These are phyloP conservation scores for Champsocephalus esox DNA, from an alignment of 2,797 vertebrate species.

Conservation along the genomic window DNA sequence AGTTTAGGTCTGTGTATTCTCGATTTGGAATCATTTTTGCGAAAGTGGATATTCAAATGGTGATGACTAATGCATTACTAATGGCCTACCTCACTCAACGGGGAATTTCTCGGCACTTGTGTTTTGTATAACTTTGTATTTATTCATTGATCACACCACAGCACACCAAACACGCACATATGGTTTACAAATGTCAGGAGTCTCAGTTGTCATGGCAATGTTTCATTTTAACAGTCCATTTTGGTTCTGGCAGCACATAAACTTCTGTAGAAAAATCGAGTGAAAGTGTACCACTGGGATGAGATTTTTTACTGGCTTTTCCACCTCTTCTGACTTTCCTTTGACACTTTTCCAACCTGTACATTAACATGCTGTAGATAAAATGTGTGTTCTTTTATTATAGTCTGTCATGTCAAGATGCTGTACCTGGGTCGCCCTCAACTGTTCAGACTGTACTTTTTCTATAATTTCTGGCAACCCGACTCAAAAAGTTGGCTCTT, in stretches of 20 bases:
- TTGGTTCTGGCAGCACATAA: neutral
- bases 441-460: neutral
- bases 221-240: constrained; percentile 3
- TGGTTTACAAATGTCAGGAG: neutral
- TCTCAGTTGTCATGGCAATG: constrained; percentile 30
- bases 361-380: constrained; percentile 1
- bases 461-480: neutral
- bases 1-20: neutral
- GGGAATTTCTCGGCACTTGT: neutral
- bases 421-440: neutral
- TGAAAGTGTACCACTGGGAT: neutral
- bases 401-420: neutral
- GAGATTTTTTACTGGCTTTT: neutral
- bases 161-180: neutral
- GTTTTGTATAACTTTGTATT: neutral
- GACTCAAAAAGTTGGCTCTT: neutral
- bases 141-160: constrained; percentile 1
- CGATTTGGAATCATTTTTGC: neutral
- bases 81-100: neutral
- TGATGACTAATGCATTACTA: neutral
- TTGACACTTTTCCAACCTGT: neutral
- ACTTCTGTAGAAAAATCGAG: neutral
- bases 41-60: neutral
- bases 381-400: neutral
- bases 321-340: constrained; percentile 15